Evolutionary conservation across 1,140 invertebrate species (phyloP).

Genomic region (Episyrphus balteatus): DNA sequence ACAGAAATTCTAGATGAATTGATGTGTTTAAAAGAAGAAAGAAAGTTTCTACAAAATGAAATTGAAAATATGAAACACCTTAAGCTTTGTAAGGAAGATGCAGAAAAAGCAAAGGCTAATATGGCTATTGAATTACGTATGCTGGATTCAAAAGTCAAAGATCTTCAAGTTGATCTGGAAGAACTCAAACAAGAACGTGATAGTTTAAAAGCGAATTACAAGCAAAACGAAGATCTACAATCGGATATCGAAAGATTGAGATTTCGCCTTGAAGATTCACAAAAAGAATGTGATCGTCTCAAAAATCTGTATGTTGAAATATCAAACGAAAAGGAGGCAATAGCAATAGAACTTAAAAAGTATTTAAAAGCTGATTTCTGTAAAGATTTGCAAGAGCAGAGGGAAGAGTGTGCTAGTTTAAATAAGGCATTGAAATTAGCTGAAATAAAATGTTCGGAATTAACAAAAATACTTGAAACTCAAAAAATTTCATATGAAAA

Average conservation of each 20-base stretch:
- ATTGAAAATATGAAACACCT: constrained; percentile 7
- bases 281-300: constrained; percentile 26
- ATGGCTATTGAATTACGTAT: constrained; percentile 7
- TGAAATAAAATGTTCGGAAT: constrained; percentile 24
- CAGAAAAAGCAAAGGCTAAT: not conserved
- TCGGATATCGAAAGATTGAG: constrained; percentile 27
- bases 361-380: constrained; percentile 14
- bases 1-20: constrained; percentile 5
- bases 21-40: constrained; percentile 5
- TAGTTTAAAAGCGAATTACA: constrained; percentile 13
- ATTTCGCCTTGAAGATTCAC: constrained; percentile 25
- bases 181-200: constrained; percentile 19
- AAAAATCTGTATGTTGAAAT: constrained; percentile 31
- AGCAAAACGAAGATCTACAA: constrained; percentile 9
- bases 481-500: constrained; percentile 21
- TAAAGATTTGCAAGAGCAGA: constrained; percentile 23
- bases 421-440: constrained; percentile 22
- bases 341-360: constrained; percentile 23
- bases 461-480: constrained; percentile 23
- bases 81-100: constrained; percentile 1
- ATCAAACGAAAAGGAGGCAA: constrained; percentile 23
- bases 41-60: constrained; percentile 8
- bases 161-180: constrained; percentile 14
- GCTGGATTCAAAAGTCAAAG: constrained; percentile 12
- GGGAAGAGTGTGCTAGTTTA: constrained; percentile 16